phyloP scores from a whole-genome alignment of 2,113 vertebrate species.

The Boulengeromyrus knoepffleri region DNA sequence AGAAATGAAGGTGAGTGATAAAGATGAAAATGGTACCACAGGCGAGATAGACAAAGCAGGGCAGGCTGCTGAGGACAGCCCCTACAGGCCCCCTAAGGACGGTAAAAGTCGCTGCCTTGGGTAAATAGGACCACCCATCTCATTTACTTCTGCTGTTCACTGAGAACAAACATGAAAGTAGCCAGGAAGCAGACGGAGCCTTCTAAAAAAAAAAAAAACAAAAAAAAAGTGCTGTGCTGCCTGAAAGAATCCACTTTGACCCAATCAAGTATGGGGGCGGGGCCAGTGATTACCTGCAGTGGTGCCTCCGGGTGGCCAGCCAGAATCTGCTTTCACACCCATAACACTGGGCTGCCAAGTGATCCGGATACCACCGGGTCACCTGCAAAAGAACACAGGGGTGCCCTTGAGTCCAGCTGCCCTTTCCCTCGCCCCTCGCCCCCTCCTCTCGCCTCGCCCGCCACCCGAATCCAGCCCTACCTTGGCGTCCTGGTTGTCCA shows the following conservation, averaged over 20 bases:
- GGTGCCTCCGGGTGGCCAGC: constrained; percentile 88
- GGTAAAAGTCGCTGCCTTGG: neutral
- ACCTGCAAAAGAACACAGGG: constrained; percentile 62
- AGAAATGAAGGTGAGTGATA: neutral
- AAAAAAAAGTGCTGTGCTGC: neutral
- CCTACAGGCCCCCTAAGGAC: neutral
- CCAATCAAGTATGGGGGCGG: neutral
- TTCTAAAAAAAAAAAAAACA: neutral
- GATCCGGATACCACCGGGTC: constrained; percentile 94
- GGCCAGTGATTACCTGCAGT: constrained; percentile 77
- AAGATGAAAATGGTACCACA: neutral
- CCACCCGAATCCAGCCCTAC: constrained; percentile 60
- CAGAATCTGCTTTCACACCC: constrained; percentile 91
- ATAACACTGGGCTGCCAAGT: constrained; percentile 90
- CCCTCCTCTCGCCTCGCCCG: neutral
- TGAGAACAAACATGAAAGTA: neutral
- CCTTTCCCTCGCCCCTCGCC: neutral
- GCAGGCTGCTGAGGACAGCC: neutral
- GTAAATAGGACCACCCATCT: neutral
- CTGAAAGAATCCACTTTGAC: neutral
- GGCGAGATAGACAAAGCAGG: neutral
- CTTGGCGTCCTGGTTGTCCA: constrained; percentile 96
- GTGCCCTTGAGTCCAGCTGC: neutral
- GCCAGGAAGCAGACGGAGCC: neutral
- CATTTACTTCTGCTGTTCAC: neutral